Evolutionary conservation across 2,888 invertebrate species (phyloP), one percentile per base, ranked within the genome.

Genomic region (Eretmocerus hayati): DNA sequence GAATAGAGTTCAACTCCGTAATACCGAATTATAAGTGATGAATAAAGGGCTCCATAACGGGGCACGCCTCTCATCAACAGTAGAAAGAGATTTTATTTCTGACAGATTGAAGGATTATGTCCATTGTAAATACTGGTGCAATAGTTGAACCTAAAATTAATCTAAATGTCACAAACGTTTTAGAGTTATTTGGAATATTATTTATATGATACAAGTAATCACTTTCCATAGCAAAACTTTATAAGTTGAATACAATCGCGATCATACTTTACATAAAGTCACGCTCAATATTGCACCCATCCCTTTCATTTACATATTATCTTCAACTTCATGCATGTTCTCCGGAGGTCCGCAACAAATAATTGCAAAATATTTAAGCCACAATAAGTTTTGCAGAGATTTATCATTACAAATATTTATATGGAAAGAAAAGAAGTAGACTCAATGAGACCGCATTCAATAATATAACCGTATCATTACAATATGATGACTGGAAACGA

Each of bases 81-180:
- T 53, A 56, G 52, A 52, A 59, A 57, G 53, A 55, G 53, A 52
- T 57, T 59, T 63, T 56, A 51, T 58, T 62, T 58, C 53, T 55
- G 41, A 56, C 52, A 51, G 52, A 55, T 59, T 50, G 58, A 59
- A 56, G 46, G 20, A 57, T 60, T 61, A 64, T 66, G 66, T 67
- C 65, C 66, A 67, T 66, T 65, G 66, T 66, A 68, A 66, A 67
- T 69, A 68, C 65, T 58, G 62, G 64, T 66, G 67, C 66, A 66
- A 65, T 67, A 66, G 60, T 56, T 57, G 64, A 54, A 63, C 60
- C 62, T 62, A 62, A 62, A 66, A 62, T 62, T 59, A 62, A 62
- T 62, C 53, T 63, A 63, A 64, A 66, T 61, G 57, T 59, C 57
- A 59, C 59, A 56, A 59, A 58, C 50, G 53, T 59, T 56, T 44